Conservation (phyloP, 2,797 vertebrate species). For the Echeneis naucrates region DNA sequence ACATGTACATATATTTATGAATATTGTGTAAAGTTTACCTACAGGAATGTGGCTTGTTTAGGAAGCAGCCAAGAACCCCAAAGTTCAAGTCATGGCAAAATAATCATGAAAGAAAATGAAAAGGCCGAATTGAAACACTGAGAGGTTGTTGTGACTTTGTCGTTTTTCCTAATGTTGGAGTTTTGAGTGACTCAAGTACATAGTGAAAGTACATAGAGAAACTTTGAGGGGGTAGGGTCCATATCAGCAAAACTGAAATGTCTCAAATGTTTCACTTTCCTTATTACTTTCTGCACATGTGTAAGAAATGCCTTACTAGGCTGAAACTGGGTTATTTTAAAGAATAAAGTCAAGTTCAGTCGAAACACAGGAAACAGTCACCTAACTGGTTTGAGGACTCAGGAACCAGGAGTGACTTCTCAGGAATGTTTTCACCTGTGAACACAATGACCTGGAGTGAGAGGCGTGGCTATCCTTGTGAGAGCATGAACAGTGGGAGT, state of each 20-base stretch:
- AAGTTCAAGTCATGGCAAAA: too few relatives aligned
- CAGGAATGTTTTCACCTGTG: conserved; percentile 67
- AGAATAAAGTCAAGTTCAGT: not conserved
- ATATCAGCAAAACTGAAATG: not conserved
- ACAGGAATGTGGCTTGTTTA: too few relatives aligned
- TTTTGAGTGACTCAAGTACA: not conserved
- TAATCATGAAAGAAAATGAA: too few relatives aligned
- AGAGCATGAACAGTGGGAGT: conserved; percentile 40
- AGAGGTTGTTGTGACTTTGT: too few relatives aligned
- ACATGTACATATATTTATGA: not conserved
- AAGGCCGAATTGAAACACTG: not conserved
- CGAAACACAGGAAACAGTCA: not conserved
- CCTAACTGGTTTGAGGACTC: conserved; percentile 53
- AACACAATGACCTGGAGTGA: conserved; percentile 51
- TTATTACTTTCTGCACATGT: not conserved
- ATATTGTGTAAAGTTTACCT: too few relatives aligned
- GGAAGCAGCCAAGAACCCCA: too few relatives aligned
- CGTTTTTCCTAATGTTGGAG: not conserved
- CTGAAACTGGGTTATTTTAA: not conserved
- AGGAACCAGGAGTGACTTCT: conserved; percentile 31
- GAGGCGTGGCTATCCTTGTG: conserved; percentile 65
- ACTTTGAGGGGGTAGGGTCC: too few relatives aligned
- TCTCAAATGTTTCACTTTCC: conserved; percentile 17
- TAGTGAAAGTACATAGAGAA: not conserved
- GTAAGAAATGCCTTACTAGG: not conserved